phyloP scores from a whole-genome alignment of 2,797 vertebrate genomes.

The Ctenopoma kingsleyae region DNA sequence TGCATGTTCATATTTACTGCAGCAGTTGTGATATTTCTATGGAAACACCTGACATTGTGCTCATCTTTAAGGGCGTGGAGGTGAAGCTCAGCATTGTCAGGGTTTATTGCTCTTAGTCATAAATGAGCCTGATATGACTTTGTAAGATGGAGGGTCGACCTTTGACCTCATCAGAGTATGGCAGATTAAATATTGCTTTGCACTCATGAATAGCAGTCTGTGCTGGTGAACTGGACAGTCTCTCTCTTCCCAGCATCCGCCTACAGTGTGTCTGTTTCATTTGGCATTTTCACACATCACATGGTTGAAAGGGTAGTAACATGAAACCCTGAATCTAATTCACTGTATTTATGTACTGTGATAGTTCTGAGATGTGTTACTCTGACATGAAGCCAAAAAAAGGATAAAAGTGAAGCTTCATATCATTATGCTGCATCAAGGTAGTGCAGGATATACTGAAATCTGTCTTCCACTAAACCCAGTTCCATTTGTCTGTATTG shows the following conservation, averaged over 20 bases:
- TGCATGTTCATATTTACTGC: conserved; percentile 55
- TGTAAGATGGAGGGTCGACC: conserved; percentile 37
- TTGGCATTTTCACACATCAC: background rate
- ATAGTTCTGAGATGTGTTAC: background rate
- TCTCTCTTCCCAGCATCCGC: background rate
- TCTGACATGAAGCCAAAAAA: background rate
- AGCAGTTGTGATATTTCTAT: conserved; percentile 39
- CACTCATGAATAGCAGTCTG: conserved; percentile 2
- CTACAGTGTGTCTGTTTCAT: conserved; percentile 1
- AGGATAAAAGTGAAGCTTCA: background rate
- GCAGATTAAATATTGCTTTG: conserved; percentile 69
- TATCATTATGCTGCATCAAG: conserved; percentile 1
- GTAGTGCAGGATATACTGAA: background rate
- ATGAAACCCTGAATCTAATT: conserved; percentile 9
- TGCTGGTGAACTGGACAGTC: background rate
- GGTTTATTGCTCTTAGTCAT: conserved; percentile 56
- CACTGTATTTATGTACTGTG: background rate
- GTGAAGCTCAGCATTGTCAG: conserved; percentile 3
- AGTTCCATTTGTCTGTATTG: background rate
- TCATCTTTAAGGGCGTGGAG: conserved; percentile 14
- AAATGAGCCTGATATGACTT: conserved; percentile 30
- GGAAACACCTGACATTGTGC: conserved; percentile 43
- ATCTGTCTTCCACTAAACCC: background rate
- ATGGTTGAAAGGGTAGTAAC: background rate
- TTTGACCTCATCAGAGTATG: conserved; percentile 50